phyloP scores from a whole-genome alignment of 2,888 invertebrate genomes.

The Opisthograptis luteolata region DNA sequence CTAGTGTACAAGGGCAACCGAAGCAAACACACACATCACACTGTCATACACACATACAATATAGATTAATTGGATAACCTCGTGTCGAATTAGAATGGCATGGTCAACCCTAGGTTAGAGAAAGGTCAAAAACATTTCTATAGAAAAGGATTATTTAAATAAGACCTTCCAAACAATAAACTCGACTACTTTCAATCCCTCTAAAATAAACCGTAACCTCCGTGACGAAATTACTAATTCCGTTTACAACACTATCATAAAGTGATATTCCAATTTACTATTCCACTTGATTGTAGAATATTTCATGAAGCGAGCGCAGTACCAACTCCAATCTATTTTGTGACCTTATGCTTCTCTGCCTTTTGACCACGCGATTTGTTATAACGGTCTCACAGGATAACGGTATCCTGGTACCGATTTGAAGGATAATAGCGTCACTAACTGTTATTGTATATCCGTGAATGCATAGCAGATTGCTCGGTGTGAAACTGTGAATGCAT shows the following conservation, averaged over 20 bases:
- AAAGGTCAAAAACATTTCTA: too few relatives aligned
- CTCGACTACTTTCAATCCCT: constrained; percentile 4
- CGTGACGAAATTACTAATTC: constrained; percentile 16
- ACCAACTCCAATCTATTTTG: neutral
- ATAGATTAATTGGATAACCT: too few relatives aligned
- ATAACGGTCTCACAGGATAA: neutral
- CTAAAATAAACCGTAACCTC: constrained; percentile 4
- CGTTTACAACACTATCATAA: constrained; percentile 11
- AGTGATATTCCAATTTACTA: constrained; percentile 8
- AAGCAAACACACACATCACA: too few relatives aligned
- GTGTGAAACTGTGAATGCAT: neutral
- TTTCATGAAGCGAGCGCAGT: neutral
- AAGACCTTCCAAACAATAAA: neutral
- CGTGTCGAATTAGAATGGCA: too few relatives aligned
- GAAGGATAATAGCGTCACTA: neutral
- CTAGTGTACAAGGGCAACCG: too few relatives aligned
- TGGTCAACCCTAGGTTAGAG: too few relatives aligned
- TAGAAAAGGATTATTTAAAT: too few relatives aligned
- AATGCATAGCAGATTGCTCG: constrained; percentile 7
- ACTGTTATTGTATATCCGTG: neutral
- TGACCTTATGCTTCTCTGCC: neutral
- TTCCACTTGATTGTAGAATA: constrained; percentile 8
- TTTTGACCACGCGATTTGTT: neutral
- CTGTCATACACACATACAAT: too few relatives aligned
- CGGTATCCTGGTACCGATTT: constrained; percentile 2